phyloP scores from a whole-genome alignment of 2,797 vertebrate species.

The Oreonectes daqikongensis region DNA sequence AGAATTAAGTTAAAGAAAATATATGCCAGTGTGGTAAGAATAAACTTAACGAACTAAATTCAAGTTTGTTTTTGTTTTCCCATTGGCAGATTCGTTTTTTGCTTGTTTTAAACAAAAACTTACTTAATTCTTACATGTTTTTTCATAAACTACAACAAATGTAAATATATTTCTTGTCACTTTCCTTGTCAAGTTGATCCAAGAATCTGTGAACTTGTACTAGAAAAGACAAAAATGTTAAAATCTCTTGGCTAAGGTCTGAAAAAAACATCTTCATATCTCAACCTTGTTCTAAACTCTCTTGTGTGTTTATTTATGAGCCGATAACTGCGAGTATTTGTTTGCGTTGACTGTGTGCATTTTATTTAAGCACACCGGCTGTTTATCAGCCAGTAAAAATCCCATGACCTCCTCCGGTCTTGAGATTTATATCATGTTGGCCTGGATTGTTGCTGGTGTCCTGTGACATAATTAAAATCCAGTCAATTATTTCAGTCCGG shows the following conservation, averaged over 20 bases:
- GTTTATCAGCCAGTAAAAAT: not conserved
- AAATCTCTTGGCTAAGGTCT: too few species aligned
- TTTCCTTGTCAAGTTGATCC: too few species aligned
- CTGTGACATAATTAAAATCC: slow-evolving; percentile 10
- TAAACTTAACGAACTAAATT: too few species aligned
- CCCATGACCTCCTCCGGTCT: not conserved
- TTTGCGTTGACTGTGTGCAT: not conserved
- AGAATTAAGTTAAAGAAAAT: too few species aligned
- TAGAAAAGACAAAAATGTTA: too few species aligned
- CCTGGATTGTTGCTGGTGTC: not conserved
- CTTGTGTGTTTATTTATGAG: slow-evolving; percentile 18
- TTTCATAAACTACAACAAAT: not conserved
- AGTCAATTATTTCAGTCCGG: not conserved
- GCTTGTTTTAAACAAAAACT: not conserved
- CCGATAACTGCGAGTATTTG: not conserved
- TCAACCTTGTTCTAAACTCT: not conserved
- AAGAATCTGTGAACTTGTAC: too few species aligned
- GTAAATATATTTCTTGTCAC: too few species aligned
- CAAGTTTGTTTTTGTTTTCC: too few species aligned
- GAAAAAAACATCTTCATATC: not conserved
- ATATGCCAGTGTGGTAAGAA: too few species aligned
- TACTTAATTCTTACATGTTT: too few species aligned
- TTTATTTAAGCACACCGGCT: slow-evolving; percentile 10
- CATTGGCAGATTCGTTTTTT: too few species aligned
- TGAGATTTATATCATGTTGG: not conserved